Evolutionary conservation across 64 coral and sea anemone genomes (phyloP).

Genomic region (Catalaphyllia jardinei): DNA sequence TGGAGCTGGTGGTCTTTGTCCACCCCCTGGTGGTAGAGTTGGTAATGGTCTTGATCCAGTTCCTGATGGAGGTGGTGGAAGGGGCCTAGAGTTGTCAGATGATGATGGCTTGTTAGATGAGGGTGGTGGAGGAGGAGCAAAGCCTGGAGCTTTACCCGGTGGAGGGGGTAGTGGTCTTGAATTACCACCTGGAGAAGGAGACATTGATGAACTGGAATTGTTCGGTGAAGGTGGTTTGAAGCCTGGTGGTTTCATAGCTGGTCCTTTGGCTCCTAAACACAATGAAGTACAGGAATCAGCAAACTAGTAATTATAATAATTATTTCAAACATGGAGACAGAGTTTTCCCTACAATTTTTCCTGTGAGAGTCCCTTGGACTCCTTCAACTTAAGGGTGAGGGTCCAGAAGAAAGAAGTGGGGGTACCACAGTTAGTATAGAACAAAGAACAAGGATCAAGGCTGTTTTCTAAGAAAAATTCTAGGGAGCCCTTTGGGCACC

Average conservation of each 20-base stretch:
- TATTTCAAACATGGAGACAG: too few species aligned
- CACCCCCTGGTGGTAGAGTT: constrained; percentile 1
- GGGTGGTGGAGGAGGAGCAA: constrained; percentile 12
- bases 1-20: too few species aligned
- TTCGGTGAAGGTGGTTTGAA: constrained; percentile 70
- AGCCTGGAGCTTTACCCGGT: constrained; percentile 35
- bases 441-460: too few species aligned
- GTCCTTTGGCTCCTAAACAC: constrained; percentile 47
- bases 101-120: constrained; percentile 28
- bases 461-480: too few species aligned
- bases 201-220: constrained; percentile 28
- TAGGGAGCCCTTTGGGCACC: too few species aligned
- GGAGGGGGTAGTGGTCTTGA: constrained; percentile 61
- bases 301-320: too few species aligned
- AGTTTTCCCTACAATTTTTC: too few species aligned
- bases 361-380: too few species aligned
- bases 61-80: constrained; percentile 68
- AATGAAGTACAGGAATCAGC: background rate
- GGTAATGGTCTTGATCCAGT: constrained; percentile 49
- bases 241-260: constrained; percentile 84
- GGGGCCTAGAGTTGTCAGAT: constrained; percentile 60
- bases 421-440: too few species aligned
- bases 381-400: too few species aligned
- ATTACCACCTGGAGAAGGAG: constrained; percentile 33
- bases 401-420: too few species aligned